Percentiles rank a stretch among this genome's conserved stretches.
These are phyloP conservation scores for Nasonia vitripennis DNA, from an alignment of 1,140 invertebrate species.

Conservation along the genomic window DNA sequence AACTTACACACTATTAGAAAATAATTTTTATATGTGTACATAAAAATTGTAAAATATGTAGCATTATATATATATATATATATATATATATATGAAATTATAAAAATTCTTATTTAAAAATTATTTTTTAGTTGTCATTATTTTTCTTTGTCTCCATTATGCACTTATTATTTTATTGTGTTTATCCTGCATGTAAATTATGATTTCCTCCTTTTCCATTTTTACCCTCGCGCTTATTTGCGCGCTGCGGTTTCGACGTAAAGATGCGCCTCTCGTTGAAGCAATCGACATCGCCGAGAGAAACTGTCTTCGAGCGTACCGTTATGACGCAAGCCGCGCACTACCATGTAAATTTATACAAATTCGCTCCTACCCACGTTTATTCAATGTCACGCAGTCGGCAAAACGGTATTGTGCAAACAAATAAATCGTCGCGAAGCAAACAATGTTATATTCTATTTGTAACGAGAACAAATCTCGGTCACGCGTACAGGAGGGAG, in stretches of 20 bases:
- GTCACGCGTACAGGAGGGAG: background rate
- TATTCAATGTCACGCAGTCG: background rate
- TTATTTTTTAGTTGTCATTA: conserved; percentile 53
- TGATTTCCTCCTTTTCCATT: conserved; percentile 17
- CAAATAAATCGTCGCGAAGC: background rate
- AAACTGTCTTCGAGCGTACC: background rate
- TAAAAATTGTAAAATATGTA: conserved; percentile 55
- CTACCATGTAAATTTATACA: background rate
- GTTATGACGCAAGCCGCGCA: background rate
- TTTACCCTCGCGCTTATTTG: background rate
- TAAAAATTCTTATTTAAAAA: conserved; percentile 53
- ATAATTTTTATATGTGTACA: conserved; percentile 55
- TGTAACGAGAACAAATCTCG: background rate
- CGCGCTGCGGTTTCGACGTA: background rate
- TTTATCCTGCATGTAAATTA: background rate
- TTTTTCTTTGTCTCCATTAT: conserved; percentile 44
- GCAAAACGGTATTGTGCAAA: background rate
- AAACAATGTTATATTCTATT: background rate
- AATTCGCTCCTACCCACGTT: background rate
- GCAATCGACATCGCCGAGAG: background rate
- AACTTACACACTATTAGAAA: conserved; percentile 43
- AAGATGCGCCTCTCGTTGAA: background rate
- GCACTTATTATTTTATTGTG: conserved; percentile 23
- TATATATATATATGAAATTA: conserved; percentile 39
- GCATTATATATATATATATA: conserved; percentile 35